Base-by-base conservation (phyloP, 2,888 invertebrate species). In the Nephrocerus scutellatus region DNA sequence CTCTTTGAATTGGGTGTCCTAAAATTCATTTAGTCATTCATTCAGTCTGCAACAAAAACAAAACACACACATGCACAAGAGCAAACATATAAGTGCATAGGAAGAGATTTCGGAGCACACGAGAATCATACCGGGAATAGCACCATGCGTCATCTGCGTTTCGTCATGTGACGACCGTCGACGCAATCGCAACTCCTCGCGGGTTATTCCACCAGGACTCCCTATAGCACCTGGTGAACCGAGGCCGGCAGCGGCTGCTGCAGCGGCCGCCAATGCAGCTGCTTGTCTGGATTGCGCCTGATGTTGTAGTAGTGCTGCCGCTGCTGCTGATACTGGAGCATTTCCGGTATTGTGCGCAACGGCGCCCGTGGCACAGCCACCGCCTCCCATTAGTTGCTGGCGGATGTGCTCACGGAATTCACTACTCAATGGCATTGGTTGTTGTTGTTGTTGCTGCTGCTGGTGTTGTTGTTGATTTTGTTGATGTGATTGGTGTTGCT, bases 141-240 rank as follows among this genome's bases (percentile, higher is more conserved):
- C 60, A 12, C 44, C 51, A n/a, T 44, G 46, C 44, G 47, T 22
- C 47, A 66, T 55, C 55, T 69, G 69, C 0, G 66, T 66, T 47
- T 69, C 69, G 41, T 69, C 69, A 38, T 69, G 69, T n/a, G 69
- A 69, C 3, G 69, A 69, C 31, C 69, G 62, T 7, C 69, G 57
- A 6, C 69, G 60, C 58, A 68, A 60, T 28, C 68, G 60, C 39
- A 69, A 46, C 54, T 69, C 69, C 45, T 69, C 69, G 8, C 69
- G 56, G n/a, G 63, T 62, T 32, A 69, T 33, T 18, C 56, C 65
- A 6, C 49, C 50, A 6, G 49, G 16, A 15, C 16, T 51, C 49
- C 22, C 6, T 1, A 28, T 31, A 34, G 46, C 8, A 44, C 50
- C 35, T 33, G 40, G 33, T 35, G 50, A 13, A 32, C 43, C 38